These are phyloP conservation scores for Semnornis frantzii DNA, from an alignment of 2,113 vertebrate genomes.

Conservation along the genomic window DNA sequence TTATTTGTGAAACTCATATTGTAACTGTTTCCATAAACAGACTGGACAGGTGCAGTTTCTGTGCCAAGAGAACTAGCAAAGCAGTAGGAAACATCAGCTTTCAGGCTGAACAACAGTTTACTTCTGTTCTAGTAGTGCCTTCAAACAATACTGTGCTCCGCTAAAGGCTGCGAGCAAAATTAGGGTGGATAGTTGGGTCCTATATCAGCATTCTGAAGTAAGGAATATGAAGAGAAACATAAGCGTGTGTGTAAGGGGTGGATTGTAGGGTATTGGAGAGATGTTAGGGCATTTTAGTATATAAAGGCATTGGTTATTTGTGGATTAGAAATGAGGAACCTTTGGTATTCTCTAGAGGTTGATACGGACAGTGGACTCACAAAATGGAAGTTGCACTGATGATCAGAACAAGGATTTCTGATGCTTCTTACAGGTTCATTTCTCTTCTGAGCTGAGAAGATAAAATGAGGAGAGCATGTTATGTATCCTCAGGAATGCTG, in stretches of 20 bases:
- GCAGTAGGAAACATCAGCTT: neutral
- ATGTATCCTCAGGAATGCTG: neutral
- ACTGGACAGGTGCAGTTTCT: neutral
- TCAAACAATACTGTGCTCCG: neutral
- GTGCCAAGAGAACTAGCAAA: neutral
- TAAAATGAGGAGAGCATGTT: neutral
- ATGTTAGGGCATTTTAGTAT: neutral
- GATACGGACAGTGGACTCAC: neutral
- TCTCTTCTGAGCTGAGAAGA: neutral
- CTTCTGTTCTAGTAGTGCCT: neutral
- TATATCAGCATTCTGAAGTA: neutral
- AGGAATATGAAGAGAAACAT: neutral
- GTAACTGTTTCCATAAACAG: neutral
- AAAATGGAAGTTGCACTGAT: neutral
- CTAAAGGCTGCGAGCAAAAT: neutral
- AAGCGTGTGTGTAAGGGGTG: neutral
- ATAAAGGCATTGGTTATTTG: neutral
- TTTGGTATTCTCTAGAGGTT: neutral
- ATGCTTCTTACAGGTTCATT: neutral
- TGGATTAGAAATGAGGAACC: neutral
- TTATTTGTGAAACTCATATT: neutral
- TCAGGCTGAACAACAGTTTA: neutral
- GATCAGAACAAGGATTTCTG: neutral
- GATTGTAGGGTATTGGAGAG: neutral
- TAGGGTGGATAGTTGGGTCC: neutral